Evolutionary conservation across 1,140 invertebrate species (phyloP), one percentile per base, ranked within the genome.

Genomic region (Drosophila pachea): DNA sequence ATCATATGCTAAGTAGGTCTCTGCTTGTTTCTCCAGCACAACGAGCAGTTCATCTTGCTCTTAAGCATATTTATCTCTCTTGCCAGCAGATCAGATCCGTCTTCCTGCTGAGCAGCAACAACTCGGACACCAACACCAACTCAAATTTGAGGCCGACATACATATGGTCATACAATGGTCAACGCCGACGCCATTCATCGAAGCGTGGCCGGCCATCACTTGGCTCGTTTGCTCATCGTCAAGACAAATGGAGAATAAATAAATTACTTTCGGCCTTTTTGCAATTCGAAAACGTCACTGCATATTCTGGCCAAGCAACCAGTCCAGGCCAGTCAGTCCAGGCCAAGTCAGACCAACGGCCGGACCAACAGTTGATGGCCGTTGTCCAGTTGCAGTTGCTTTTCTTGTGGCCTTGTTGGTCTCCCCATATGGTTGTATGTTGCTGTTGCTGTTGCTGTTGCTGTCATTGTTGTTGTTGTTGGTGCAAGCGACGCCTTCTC

Each of bases 241-340:
- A 84, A 84, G 81, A 84, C 81, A 84, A 84, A 84, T 86, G 81
- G 78, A 81, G 84, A 84, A 84, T 84, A 84, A 84, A 84, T 86
- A 84, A 84, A 84, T 84, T 86, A 84, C 81, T 84, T 84, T 78
- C 70, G 71, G 81, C 76, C 81, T 84, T 78, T 86, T 86, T 81
- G 81, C 81, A 86, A 86, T 84, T 66, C 70, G 67, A 60, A 76
- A 76, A 79, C 73, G 81, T 84, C 79, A 76, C 54, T 79, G 76
- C 59, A 78, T 69, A 73, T 75, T 66, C 73, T 78, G 74, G 71
- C 63, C 78, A 68, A 62, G 56, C 70, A 49, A 8, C 7, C 14
- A 14, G 56, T 16, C 6, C 55, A 9, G 33, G 14, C 14, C 43
- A 36, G 54, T 32, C n/a, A 16, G 40, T 6, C 38, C 42, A 35